A percentile compares a stretch with the other conserved stretches of the same genome.
Evolutionary conservation across 2,797 vertebrate genomes (phyloP).

Genomic region (Columba guinea): DNA sequence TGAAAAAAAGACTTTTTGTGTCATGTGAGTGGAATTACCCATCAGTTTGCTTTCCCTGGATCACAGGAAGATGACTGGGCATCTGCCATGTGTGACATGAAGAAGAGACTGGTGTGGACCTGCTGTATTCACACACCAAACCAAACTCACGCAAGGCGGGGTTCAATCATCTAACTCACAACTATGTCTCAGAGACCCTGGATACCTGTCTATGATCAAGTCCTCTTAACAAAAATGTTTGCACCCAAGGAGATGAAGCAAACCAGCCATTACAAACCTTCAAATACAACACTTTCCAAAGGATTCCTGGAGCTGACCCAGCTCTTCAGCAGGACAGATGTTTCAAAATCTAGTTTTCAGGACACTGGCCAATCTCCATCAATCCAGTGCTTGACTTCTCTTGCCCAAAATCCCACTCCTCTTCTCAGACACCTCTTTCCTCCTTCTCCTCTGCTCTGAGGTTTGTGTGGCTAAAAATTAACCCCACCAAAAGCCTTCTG

Average conservation of each 20-base stretch:
- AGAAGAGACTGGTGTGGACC: background rate
- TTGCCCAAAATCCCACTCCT: background rate
- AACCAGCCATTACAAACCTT: background rate
- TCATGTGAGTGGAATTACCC: background rate
- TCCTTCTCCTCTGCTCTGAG: background rate
- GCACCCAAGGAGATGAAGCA: background rate
- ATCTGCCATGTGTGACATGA: background rate
- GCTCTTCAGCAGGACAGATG: background rate
- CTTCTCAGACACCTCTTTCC: background rate
- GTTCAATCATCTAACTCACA: background rate
- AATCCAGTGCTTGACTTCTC: background rate
- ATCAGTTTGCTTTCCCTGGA: background rate
- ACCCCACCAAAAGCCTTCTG: background rate
- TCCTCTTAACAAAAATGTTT: background rate
- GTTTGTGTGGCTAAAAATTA: background rate
- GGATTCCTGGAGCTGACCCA: background rate
- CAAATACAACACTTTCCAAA: background rate
- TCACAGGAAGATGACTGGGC: background rate
- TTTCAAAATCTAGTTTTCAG: background rate
- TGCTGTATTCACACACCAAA: background rate
- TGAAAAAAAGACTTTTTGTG: background rate
- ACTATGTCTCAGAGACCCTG: background rate
- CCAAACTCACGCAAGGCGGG: background rate
- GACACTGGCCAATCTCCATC: background rate
- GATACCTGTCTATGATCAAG: background rate